Conservation (phyloP, 2,888 invertebrate genomes). For the Morpho deidamia region DNA sequence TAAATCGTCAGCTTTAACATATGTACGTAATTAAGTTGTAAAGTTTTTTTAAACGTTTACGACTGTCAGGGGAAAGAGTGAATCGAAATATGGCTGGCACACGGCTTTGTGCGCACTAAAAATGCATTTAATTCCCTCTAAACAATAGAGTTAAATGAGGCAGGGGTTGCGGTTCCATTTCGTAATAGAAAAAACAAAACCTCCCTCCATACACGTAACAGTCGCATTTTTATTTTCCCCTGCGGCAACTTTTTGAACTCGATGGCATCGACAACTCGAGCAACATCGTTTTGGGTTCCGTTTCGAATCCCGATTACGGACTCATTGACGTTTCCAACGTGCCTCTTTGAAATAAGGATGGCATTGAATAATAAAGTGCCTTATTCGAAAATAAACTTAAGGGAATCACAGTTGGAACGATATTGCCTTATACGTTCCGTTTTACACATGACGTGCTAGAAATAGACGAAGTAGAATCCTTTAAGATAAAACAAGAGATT, state of each 20-base stretch:
- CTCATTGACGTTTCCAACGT: slow-evolving; percentile 53
- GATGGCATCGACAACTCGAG: slow-evolving; percentile 42
- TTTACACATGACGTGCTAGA: slow-evolving; percentile 44
- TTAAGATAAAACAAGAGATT: slow-evolving; percentile 62
- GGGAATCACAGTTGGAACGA: slow-evolving; percentile 35
- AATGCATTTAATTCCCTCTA: slow-evolving; percentile 45
- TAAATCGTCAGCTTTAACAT: slow-evolving; percentile 70
- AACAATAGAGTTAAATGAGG: slow-evolving; percentile 40
- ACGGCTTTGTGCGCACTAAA: slow-evolving; percentile 34
- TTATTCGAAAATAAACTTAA: slow-evolving; percentile 35
- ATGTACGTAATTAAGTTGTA: slow-evolving; percentile 74
- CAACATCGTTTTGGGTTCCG: slow-evolving; percentile 57
- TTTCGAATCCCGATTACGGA: slow-evolving; percentile 39
- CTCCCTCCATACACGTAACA: slow-evolving; percentile 33
- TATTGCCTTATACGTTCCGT: slow-evolving; percentile 34
- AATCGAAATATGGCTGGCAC: slow-evolving; percentile 37
- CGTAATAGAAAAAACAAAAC: slow-evolving; percentile 26
- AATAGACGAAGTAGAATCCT: slow-evolving; percentile 43
- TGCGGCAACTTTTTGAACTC: slow-evolving; percentile 48
- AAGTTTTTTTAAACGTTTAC: slow-evolving; percentile 61
- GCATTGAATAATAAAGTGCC: slow-evolving; percentile 28
- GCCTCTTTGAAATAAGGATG: slow-evolving; percentile 37
- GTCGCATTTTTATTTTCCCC: slow-evolving; percentile 39
- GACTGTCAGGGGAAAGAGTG: slow-evolving; percentile 45
- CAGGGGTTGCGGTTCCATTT: slow-evolving; percentile 29